Conservation (phyloP, 2,113 vertebrate genomes). For the Sorex fumeus region DNA sequence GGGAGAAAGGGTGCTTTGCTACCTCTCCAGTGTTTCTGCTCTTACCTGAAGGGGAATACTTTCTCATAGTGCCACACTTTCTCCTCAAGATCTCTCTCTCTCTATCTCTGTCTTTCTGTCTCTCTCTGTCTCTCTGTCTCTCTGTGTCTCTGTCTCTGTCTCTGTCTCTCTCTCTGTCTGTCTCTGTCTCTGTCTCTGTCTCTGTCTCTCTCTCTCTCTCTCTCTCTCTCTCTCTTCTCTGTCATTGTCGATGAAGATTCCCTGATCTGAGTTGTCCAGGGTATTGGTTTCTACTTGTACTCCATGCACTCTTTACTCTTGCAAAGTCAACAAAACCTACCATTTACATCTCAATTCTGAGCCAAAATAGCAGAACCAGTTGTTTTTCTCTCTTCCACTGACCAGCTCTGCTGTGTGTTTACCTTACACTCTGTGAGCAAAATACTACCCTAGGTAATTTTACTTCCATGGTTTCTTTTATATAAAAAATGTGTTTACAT, state of each 20-base stretch:
- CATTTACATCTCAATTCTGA: no score
- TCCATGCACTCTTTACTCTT: not conserved
- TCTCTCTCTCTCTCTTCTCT: no score
- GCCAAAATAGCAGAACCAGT: no score
- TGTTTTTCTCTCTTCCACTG: not conserved
- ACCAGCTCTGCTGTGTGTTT: no score
- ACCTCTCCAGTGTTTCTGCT: slow-evolving; percentile 1
- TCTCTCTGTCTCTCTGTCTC: not conserved
- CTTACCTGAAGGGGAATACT: not conserved
- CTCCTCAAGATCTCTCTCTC: no score
- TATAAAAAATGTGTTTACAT: slow-evolving; percentile 3
- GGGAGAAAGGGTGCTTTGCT: not conserved
- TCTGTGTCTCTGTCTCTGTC: not conserved
- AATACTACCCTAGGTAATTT: not conserved
- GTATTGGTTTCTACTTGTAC: not conserved
- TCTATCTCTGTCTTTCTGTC: no score
- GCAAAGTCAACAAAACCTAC: not conserved
- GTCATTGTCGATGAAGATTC: not conserved
- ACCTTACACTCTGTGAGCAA: not conserved
- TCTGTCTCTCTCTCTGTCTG: no score
- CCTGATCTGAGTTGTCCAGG: not conserved
- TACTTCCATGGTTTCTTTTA: not conserved
- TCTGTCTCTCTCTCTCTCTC: no score
- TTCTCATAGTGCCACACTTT: not conserved
- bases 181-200: not conserved